Evolutionary conservation across 2,113 vertebrate genomes (phyloP), one percentile per base, ranked within the genome.

Genomic region (Bufo gargarizans): DNA sequence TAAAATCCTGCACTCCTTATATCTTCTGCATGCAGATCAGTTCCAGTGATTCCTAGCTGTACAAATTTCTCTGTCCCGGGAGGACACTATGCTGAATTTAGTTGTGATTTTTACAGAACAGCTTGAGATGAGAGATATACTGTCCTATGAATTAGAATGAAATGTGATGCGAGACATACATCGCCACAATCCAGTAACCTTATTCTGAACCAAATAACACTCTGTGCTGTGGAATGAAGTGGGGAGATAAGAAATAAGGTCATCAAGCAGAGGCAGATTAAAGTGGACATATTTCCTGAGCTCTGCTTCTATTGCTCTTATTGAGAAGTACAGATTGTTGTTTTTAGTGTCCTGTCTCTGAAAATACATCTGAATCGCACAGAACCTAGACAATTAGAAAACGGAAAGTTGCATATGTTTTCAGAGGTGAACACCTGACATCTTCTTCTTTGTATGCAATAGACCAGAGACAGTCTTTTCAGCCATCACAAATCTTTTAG

Each of bases 241-340:
- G 71, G 19, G 82, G 72, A 56, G 43, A 55, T 76, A 45, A 76
- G 69, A 86, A 86, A 86, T 77, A 78, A 77, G 71, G 76, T 86
- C 85, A 79, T 86, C 76, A 59, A 77, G n/a, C 65, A n/a, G 76
- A 78, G 45, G 4, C 59, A 79, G 17, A 78, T 86, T 50, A 49
- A 78, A 65, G 50, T 53, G 19, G 85, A 78, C 76, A 53, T 67
- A 19, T 78, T 86, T 77, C 5, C 58, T 53, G n/a, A 49, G 71
- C 71, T 49, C 45, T 33, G 6, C 19, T 45, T 86, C 19, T 78
- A 14, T 33, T 67, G 47, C 43, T 65, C 47, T 50, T 59, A 13
- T 47, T 77, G 19, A 9, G 22, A n/a, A 47, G 10, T 61, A 49
- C 22, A 76, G 22, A 56, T 84, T 43, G 65, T 22, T 55, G 10